Percentiles rank a stretch among this genome's conserved stretches.
These are phyloP conservation scores for Selene dorsalis DNA, from an alignment of 2,797 vertebrate species.

Conservation along the genomic window DNA sequence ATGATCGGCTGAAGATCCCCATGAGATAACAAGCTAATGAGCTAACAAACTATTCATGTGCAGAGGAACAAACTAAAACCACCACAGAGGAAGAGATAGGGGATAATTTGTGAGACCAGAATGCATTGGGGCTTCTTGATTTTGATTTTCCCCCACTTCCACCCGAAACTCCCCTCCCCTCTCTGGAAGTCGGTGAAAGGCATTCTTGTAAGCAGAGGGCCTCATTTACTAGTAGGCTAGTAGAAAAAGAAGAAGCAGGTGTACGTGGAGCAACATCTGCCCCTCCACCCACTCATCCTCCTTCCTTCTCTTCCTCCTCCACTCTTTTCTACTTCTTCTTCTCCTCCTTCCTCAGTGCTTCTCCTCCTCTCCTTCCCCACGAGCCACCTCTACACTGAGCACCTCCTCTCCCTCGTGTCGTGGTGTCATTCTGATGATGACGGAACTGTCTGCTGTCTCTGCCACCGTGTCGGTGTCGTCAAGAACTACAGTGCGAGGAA, in stretches of 20 bases:
- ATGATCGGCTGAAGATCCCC: too few species aligned
- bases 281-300: conserved; percentile 3
- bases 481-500: conserved; percentile 10
- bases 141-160: neutral
- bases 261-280: neutral
- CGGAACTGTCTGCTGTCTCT: conserved; percentile 76
- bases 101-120: conserved; percentile 6
- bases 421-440: conserved; percentile 84
- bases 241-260: neutral
- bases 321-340: conserved; percentile 4
- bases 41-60: neutral
- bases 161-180: neutral
- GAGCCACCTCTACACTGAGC: conserved; percentile 82
- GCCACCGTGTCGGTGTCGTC: conserved; percentile 60
- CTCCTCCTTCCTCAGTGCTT: neutral
- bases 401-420: conserved; percentile 81
- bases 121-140: conserved; percentile 9
- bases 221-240: neutral
- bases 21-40: too few species aligned
- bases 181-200: conserved; percentile 11
- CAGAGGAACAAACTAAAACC: neutral
- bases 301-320: neutral
- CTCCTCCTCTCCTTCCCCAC: conserved; percentile 3
- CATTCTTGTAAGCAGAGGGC: conserved; percentile 30
- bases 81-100: neutral